Conservation (phyloP, 92 coral and sea anemone species). For the Pocillopora meandrina region DNA sequence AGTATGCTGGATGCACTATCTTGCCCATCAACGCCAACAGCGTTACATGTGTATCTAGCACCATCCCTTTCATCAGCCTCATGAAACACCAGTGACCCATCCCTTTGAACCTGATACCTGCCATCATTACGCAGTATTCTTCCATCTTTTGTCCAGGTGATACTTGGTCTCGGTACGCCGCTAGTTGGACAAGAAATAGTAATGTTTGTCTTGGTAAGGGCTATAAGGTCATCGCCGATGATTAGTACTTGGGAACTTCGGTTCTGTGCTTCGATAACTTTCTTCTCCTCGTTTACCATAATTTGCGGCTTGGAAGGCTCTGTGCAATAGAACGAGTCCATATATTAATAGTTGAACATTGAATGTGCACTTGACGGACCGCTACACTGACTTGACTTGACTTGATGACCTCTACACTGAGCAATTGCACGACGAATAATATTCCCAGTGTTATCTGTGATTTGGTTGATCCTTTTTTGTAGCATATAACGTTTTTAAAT, state of each 20-base stretch:
- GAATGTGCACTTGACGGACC: too few species aligned
- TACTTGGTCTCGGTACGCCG: constrained; percentile 58
- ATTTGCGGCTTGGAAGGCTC: constrained; percentile 58
- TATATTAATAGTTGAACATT: neutral
- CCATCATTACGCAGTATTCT: constrained; percentile 28
- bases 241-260: constrained; percentile 31
- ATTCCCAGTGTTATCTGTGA: too few species aligned
- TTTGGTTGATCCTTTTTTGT: too few species aligned
- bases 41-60: constrained; percentile 69
- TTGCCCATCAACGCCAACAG: constrained; percentile 48
- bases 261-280: constrained; percentile 30
- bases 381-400: too few species aligned
- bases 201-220: constrained; percentile 63
- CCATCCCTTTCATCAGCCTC: constrained; percentile 50
- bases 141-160: constrained; percentile 62
- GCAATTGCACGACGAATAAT: neutral
- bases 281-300: neutral
- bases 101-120: constrained; percentile 39
- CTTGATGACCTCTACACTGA: neutral
- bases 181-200: constrained; percentile 56
- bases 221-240: constrained; percentile 60
- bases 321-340: neutral
- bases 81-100: constrained; percentile 33
- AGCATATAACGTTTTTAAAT: too few species aligned
- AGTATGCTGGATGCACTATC: constrained; percentile 32